Evolutionary conservation across 1,140 invertebrate species (phyloP), one percentile per base, ranked within the genome.

Genomic region (Drosophila mojavensis): DNA sequence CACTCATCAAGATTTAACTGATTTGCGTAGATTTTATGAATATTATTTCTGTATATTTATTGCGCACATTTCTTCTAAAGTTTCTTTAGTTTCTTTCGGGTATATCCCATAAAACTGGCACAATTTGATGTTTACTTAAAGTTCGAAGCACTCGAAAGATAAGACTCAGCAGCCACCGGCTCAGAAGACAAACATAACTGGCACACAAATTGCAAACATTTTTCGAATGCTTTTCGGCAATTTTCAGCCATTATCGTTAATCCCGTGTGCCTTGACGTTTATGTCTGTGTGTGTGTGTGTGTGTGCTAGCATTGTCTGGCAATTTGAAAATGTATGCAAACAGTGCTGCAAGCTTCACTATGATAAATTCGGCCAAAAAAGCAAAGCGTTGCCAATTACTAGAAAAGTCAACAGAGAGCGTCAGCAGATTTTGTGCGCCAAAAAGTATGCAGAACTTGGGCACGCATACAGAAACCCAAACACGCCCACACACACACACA

Each of bases 341-440:
- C 81, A 80, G 75, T 80, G 77, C 69, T 74, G 51, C 56, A 61
- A 50, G 45, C 15, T 43, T 26, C 13, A 24, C 65, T 61, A 28
- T 51, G 26, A 61, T 39, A 47, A 62, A 36, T 26, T 51, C 56
- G 59, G 64, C 48, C 62, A 67, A 63, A 33, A 26, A 39, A 33
- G 55, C 65, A 50, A 65, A 69, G 82, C 75, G 71, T 65, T 86
- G 83, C 79, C 83, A 88, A 86, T 86, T 88, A 86, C 73, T 61
- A 73, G 53, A 43, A 69, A 68, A 86, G 84, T 89, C 83, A 88
- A 86, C 83, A 86, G 74, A 72, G 73, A 62, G 79, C 65, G 79
- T 86, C 84, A 86, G 83, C 83, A 86, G 68, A 77, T 82, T 47
- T 39, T 79, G 70, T 63, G 71, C 82, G 65, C 83, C 79, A 88